A percentile compares a stretch with the other conserved stretches of the same genome.
phyloP scores from a whole-genome alignment of 37 sponge, comb jelly and placozoan genomes.

The Axinella damicornis region DNA sequence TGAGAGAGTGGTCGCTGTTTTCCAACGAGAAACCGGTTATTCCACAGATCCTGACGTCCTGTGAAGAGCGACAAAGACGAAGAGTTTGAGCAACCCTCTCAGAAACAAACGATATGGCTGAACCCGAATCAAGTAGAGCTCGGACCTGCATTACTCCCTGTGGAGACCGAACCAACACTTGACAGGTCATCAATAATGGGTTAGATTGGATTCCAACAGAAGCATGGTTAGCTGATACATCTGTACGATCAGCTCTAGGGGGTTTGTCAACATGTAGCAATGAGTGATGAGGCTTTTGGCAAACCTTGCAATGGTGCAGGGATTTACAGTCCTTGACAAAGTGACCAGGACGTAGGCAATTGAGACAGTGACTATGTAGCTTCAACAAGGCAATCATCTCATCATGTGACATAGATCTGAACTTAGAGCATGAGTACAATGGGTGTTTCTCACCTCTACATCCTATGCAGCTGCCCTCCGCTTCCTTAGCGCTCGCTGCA shows the following conservation, averaged over 20 bases:
- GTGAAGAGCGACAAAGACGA: slow-evolving; percentile 14
- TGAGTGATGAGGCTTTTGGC: slow-evolving; percentile 58
- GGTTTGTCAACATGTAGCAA: not conserved
- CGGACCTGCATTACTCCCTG: slow-evolving; percentile 22
- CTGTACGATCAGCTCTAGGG: not conserved
- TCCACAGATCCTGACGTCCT: slow-evolving; percentile 37
- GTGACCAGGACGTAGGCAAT: not conserved
- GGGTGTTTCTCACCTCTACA: slow-evolving; percentile 34
- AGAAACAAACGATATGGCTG: slow-evolving; percentile 47
- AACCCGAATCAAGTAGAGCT: slow-evolving; percentile 44
- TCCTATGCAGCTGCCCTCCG: not conserved
- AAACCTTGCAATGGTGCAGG: slow-evolving; percentile 21
- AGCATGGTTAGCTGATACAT: not conserved
- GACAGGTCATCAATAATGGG: slow-evolving; percentile 47
- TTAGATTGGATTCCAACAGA: slow-evolving; percentile 14
- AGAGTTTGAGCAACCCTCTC: slow-evolving; percentile 38
- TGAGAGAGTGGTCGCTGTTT: not conserved
- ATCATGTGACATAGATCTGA: slow-evolving; percentile 29
- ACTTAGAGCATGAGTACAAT: slow-evolving; percentile 13
- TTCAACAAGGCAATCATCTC: slow-evolving; percentile 8
- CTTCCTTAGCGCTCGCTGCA: not conserved
- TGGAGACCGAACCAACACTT: slow-evolving; percentile 27
- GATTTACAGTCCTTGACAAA: slow-evolving; percentile 37
- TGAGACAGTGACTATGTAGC: slow-evolving; percentile 1
- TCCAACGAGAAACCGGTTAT: slow-evolving; percentile 37